phyloP scores from a whole-genome alignment of 2,113 vertebrate species.

The Cheilinus undulatus region DNA sequence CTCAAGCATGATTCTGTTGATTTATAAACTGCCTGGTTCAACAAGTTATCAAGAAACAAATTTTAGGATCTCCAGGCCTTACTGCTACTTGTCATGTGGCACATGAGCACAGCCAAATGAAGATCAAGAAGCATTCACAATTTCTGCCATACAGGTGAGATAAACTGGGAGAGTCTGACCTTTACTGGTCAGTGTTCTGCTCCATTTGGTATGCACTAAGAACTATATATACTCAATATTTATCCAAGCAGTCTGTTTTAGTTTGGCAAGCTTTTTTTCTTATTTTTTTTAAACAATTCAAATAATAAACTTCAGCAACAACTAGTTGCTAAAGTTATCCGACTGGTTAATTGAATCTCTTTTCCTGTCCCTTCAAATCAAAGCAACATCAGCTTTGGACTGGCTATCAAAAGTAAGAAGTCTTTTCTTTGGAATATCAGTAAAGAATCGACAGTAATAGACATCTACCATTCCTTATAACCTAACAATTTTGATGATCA shows the following conservation, averaged over 20 bases:
- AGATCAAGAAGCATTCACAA: not conserved
- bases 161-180: not conserved
- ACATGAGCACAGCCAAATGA: not conserved
- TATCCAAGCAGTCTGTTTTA: not conserved
- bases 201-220: not conserved
- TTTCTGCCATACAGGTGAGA: not conserved
- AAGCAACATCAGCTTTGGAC: not conserved
- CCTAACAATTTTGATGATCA: not conserved
- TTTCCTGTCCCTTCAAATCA: not conserved
- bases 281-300: not conserved
- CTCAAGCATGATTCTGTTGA: not conserved
- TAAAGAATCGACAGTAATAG: fast-evolving
- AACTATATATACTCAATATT: not conserved
- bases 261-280: not conserved
- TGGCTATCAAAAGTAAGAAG: not conserved
- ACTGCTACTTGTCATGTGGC: not conserved
- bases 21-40: not conserved
- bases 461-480: not conserved
- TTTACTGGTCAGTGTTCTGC: not conserved
- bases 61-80: not conserved
- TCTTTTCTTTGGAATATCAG: not conserved
- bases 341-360: not conserved
- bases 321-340: too few relatives aligned
- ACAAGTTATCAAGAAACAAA: not conserved
- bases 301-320: not conserved